These are phyloP conservation scores for Onthophagus sagittarius DNA, from an alignment of 2,888 invertebrate species.

Conservation along the genomic window DNA sequence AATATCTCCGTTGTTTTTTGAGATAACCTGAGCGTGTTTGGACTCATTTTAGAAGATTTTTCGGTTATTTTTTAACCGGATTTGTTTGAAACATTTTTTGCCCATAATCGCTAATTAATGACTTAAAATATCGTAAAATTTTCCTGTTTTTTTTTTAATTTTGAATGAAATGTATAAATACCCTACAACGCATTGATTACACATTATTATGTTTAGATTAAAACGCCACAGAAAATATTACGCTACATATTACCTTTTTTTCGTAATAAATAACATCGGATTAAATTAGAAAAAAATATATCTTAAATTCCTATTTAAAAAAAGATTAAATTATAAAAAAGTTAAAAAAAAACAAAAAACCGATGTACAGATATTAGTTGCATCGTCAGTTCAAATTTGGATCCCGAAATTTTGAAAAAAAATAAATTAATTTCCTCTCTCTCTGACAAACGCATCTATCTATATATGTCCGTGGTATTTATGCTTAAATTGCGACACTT, in stretches of 20 bases:
- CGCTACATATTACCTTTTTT: background rate
- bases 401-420: constrained; percentile 4
- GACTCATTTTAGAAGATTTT: no score
- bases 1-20: no score
- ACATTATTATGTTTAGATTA: background rate
- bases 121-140: no score
- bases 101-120: no score
- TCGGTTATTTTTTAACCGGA: no score
- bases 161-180: no score
- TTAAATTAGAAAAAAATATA: background rate
- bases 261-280: background rate
- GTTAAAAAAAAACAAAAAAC: constrained; percentile 20
- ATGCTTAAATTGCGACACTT: constrained; percentile 8
- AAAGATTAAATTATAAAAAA: constrained; percentile 14
- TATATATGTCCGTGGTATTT: constrained; percentile 16
- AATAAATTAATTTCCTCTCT: constrained; percentile 1
- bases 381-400: constrained; percentile 23
- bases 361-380: constrained; percentile 27
- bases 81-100: no score
- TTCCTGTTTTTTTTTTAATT: no score
- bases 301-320: constrained; percentile 2
- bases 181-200: background rate
- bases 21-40: no score
- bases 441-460: constrained; percentile 2
- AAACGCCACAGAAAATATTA: background rate